phyloP scores from a whole-genome alignment of 2,888 invertebrate species.

The Tupiocoris notatus region DNA sequence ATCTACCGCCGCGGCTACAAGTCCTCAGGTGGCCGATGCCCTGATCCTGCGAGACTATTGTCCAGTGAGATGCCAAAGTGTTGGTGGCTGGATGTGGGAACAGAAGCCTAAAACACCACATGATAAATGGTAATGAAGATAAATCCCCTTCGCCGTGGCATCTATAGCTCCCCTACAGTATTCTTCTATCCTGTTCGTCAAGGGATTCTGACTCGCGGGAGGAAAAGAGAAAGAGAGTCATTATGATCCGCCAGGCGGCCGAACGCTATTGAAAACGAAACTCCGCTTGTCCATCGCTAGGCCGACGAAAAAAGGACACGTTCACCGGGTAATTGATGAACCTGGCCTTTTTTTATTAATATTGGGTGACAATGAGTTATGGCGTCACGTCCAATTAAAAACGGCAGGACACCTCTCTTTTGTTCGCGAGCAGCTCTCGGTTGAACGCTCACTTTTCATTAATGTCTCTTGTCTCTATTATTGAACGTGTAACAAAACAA shows the following conservation, averaged over 20 bases:
- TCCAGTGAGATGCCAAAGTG: no score
- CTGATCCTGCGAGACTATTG: constrained; percentile 22
- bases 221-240: constrained; percentile 3
- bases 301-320: background rate
- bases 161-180: no score
- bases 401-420: background rate
- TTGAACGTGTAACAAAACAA: no score
- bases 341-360: constrained; percentile 15
- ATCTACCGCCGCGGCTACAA: background rate
- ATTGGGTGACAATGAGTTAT: constrained; percentile 31
- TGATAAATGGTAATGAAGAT: constrained; percentile 39
- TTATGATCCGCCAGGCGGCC: constrained; percentile 36
- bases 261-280: constrained; percentile 12
- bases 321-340: constrained; percentile 20
- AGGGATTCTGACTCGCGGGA: background rate
- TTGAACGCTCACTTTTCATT: no score
- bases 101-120: background rate
- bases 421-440: background rate
- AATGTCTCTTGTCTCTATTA: no score
- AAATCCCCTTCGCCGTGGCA: constrained; percentile 12
- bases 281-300: background rate
- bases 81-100: no score
- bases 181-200: no score
- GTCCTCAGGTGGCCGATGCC: constrained; percentile 29
- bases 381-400: constrained; percentile 32